Percentiles rank a stretch among this genome's conserved stretches.
phyloP scores from a whole-genome alignment of 2,888 invertebrate genomes.

The Cenopis cana region DNA sequence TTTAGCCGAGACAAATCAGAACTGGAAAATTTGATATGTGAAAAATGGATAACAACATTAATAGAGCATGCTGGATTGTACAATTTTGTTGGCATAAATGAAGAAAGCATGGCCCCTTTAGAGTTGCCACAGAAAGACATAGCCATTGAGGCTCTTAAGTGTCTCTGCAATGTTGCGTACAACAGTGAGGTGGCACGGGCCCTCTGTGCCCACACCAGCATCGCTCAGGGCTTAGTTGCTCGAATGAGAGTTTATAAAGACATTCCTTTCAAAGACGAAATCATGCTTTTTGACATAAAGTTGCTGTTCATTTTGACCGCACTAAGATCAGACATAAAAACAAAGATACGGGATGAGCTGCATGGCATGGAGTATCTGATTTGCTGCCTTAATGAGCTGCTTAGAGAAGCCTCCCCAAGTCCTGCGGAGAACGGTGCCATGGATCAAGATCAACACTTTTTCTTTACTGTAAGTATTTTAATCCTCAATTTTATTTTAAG shows the following conservation, averaged over 20 bases:
- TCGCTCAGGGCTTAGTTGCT: slow-evolving; percentile 89
- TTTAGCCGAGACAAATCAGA: slow-evolving; percentile 91
- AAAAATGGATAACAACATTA: slow-evolving; percentile 88
- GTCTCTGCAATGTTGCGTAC: slow-evolving; percentile 94
- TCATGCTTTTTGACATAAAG: slow-evolving; percentile 95
- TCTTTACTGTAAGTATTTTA: slow-evolving; percentile 59
- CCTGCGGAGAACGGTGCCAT: slow-evolving; percentile 56
- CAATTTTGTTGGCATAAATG: slow-evolving; percentile 68
- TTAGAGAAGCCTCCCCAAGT: slow-evolving; percentile 72
- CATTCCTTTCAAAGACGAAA: slow-evolving; percentile 87
- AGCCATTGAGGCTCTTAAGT: slow-evolving; percentile 92
- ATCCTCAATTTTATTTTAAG: no score
- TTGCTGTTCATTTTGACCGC: slow-evolving; percentile 95
- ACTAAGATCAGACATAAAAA: slow-evolving; percentile 88
- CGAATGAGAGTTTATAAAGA: slow-evolving; percentile 89
- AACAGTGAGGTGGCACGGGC: slow-evolving; percentile 84
- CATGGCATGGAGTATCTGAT: slow-evolving; percentile 89
- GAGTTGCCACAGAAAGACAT: slow-evolving; percentile 81
- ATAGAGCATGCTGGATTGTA: slow-evolving; percentile 88
- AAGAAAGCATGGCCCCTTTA: slow-evolving; percentile 65
- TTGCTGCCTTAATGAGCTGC: slow-evolving; percentile 87
- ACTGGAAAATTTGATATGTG: slow-evolving; percentile 88
- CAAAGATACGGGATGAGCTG: slow-evolving; percentile 87
- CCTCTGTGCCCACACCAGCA: slow-evolving; percentile 84
- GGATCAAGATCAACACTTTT: slow-evolving; percentile 56